Base-by-base conservation (phyloP, 2,797 vertebrate species). In the Sebastes minor region DNA sequence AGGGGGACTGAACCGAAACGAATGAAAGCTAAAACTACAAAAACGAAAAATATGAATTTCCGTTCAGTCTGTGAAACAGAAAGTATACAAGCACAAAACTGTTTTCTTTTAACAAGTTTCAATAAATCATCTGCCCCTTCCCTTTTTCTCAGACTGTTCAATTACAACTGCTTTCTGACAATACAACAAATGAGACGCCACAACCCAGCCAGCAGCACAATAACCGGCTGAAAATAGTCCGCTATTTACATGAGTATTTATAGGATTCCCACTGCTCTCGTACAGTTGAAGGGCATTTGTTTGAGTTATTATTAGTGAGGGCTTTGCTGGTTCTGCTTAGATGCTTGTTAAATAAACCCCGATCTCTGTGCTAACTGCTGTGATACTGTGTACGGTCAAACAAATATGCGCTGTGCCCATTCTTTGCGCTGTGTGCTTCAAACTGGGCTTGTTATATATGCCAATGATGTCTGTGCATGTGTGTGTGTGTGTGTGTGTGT, bases 191-290 rank as follows among this genome's bases (percentile, higher is more conserved):
- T 64, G 67, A 74, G 76, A 78, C 25, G 77, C 71, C 28, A 12
- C 46, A 38, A 16, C 18, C 25, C 32, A 16, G 64, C 55, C 75
- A 20, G 46, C 46, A 49, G 67, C 70, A 79, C 60, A 71, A 70
- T 76, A 85, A 71, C 64, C 30, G 46, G 53, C 76, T 64, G 28
- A 55, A 87, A 88, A 86, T 82, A 87, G 59, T 23, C 71, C 1
- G 18, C 18, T 83, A 84, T 93, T 92, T 91, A 78, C 82, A 84
- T 79, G 28, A 49, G 76, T 84, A 84, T 88, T 83, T 87, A 86
- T 77, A 83, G 76, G 71, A 83, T 80, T 89, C 73, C 83, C 86
- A 25, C 27, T 30, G 83, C 76, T 61, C 84, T 76, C 76, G 35
- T 70, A 73, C 66, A 66, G 70, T 81, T 55, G 81, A 89, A 76